phyloP scores from a whole-genome alignment of 2,888 invertebrate species.

The Metalampra italica region DNA sequence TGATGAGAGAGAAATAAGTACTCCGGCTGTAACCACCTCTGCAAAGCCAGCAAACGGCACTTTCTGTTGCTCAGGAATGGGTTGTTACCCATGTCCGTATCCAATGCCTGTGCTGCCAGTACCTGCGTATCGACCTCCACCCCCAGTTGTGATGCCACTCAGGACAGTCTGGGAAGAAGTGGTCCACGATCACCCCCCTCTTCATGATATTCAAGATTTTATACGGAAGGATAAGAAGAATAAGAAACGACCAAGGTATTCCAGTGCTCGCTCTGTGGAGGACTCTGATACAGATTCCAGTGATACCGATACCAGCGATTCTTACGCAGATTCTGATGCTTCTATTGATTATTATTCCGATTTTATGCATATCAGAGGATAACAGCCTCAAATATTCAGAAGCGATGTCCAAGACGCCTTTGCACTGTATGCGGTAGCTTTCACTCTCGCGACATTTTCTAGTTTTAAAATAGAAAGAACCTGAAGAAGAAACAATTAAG shows the following conservation, averaged over 20 bases:
- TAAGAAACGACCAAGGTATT: conserved; percentile 7
- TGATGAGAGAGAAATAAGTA: background rate
- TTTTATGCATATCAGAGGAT: conserved; percentile 15
- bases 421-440: no score
- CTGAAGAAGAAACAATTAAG: no score
- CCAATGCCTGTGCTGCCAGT: conserved; percentile 3
- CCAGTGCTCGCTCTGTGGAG: background rate
- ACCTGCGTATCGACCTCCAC: background rate
- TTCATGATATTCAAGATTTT: conserved; percentile 34
- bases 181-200: conserved; percentile 54
- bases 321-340: conserved; percentile 12
- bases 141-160: conserved; percentile 1
- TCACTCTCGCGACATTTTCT: no score
- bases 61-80: conserved; percentile 5
- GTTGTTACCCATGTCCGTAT: conserved; percentile 7
- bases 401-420: no score
- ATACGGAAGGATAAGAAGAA: conserved; percentile 27
- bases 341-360: conserved; percentile 25
- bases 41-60: background rate
- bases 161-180: conserved; percentile 50
- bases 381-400: background rate
- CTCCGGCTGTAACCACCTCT: background rate
- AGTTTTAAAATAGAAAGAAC: no score
- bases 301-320: conserved; percentile 11
- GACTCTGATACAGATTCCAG: background rate